phyloP scores from a whole-genome alignment of 2,888 invertebrate species.

The Aplocera efformata region DNA sequence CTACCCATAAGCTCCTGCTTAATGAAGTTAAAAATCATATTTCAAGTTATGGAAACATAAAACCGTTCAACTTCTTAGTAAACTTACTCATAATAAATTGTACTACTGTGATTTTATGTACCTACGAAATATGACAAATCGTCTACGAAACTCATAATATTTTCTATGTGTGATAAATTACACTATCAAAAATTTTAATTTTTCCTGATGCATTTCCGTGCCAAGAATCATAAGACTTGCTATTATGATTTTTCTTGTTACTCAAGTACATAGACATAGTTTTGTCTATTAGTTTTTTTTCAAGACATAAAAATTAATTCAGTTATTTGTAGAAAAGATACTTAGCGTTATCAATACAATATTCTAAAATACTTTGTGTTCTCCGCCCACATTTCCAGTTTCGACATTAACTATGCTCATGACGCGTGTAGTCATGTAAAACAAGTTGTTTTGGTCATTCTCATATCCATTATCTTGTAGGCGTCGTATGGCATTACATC shows the following conservation, averaged over 20 bases:
- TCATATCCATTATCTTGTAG: slow-evolving; percentile 34
- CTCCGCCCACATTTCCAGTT: slow-evolving; percentile 40
- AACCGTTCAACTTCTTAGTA: no score
- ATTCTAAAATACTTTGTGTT: slow-evolving; percentile 24
- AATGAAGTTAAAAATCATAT: no score
- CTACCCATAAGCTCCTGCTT: not conserved
- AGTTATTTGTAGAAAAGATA: no score
- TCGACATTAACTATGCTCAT: slow-evolving; percentile 39
- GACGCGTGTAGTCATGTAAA: slow-evolving; percentile 37
- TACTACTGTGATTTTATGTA: slow-evolving; percentile 3
- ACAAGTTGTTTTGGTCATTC: slow-evolving; percentile 40
- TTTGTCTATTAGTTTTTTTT: no score
- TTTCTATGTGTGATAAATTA: slow-evolving; percentile 49
- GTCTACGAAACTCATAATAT: slow-evolving; percentile 25
- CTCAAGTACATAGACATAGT: no score
- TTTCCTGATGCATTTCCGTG: slow-evolving; percentile 43
- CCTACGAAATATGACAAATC: slow-evolving; percentile 16
- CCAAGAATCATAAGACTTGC: slow-evolving; percentile 47
- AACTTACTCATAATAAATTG: not conserved
- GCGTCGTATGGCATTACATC: slow-evolving; percentile 38
- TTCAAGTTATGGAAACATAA: no score
- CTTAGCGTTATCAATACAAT: slow-evolving; percentile 7
- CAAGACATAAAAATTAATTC: no score
- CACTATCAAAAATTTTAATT: slow-evolving; percentile 49
- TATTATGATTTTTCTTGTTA: slow-evolving; percentile 20